Evolutionary conservation across 2,888 invertebrate genomes (phyloP), one percentile per base, ranked within the genome.

Genomic region (Morinoia aosen): DNA sequence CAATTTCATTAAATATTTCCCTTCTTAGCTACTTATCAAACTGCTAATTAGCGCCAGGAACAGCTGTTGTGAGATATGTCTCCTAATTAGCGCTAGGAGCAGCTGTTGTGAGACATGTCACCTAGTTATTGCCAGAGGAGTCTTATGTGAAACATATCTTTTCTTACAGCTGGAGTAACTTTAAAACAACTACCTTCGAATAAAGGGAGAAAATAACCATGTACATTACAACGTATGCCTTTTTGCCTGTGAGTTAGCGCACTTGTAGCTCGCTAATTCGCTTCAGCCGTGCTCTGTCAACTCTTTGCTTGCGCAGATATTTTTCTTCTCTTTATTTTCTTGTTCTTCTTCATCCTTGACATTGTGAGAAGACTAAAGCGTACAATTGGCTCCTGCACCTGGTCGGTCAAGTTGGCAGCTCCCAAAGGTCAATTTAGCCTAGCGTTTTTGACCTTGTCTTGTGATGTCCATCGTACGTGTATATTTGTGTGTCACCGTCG

Each of bases 261-360:
- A 25, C 25, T 33, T 76, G 76, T 76, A 76, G 25, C 16, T 10
- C 76, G 48, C 48, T 48, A 48, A 48, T 5, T 48, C 48, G 48
- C 48, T 48, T 4, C 33, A 25, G 19, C 25, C 33, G 76, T 76
- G 76, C 76, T 76, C 25, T 33, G 33, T 76, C 76, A 33, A 76
- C 76, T 33, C 76, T 76, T 76, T 76, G 33, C 33, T 33, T 16
- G 8, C 8, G 8, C 25, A 33, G 19, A 33, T 76, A 19, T 33
- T 76, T 33, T 3, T 76, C 76, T 76, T 76, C 76, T 76, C 33
- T 19, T 76, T 33, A 25, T 33, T 33, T 76, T 33, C 76, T 16
- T 19, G 61, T 61, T 76, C 76, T 76, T 76, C 76, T 76, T 76
- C 76, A 76, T 76, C 76, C 76, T 76, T 76, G 76, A 76, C 76